Evolutionary conservation across 2,113 vertebrate species (phyloP), one percentile per base, ranked within the genome.

Genomic region (Percina caprodes): DNA sequence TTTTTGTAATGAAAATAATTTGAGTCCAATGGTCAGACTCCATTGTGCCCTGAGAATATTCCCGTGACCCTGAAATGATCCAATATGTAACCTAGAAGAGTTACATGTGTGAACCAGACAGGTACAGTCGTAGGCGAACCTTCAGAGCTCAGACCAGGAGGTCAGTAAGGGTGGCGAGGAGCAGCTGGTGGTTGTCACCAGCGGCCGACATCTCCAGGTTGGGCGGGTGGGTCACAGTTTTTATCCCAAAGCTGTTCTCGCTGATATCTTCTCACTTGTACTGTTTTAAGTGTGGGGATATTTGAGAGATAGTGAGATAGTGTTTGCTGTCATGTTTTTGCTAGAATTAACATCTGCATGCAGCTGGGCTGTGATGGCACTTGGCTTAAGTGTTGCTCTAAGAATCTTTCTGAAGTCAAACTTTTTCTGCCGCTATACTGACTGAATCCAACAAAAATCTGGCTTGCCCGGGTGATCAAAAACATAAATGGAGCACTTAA

Each of bases 121-220:
- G 85, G 58, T 82, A 86, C 78, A 84, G 67, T 18, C 2, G 52
- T 48, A 51, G 39, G 15, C 5, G 26, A 61, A 7, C 45, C 62
- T 26, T 48, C 66, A 39, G 70, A 45, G 68, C 46, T 56, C 70
- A 30, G 59, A 63, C 51, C 74, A 73, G 0, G 30, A 75, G 89
- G 86, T 84, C 81, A 72, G 26, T 5, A 14, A 24, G 51, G 80
- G 21, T 33, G 56, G 24, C 51, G 42, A 52, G 69, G 69, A 83
- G 79, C 90, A 91, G 83, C 79, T 91, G 82, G 68, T 69, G 78
- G 55, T 58, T 84, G 73, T 86, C 75, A 80, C 15, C 51, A 62
- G 81, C 15, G 42, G 54, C 8, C 1, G 51, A 60, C 49, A 39
- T 74, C 54, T 79, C 48, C 67, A n/a, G 78, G 73, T 39, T 45